phyloP scores from a whole-genome alignment of 2,113 vertebrate genomes.

The Psilopogon haemacephalus region DNA sequence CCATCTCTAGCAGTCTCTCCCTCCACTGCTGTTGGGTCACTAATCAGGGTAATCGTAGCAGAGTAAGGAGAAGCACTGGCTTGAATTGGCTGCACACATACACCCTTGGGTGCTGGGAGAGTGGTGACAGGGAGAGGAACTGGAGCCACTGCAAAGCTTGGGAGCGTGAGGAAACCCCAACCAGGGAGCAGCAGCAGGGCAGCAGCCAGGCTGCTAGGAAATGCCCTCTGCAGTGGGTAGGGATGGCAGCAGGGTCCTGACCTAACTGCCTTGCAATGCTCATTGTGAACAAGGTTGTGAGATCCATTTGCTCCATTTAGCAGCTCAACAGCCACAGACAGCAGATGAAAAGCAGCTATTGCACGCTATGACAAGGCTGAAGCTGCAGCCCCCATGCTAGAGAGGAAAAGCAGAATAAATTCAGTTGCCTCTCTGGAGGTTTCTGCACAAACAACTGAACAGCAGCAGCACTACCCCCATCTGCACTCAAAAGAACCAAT shows the following conservation, averaged over 20 bases:
- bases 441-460: slow-evolving; percentile 22
- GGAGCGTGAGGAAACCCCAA: background rate
- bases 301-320: slow-evolving; percentile 29
- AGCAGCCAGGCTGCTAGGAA: background rate
- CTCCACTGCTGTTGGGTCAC: background rate
- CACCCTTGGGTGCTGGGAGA: background rate
- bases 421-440: background rate
- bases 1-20: background rate
- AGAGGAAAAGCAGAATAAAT: background rate
- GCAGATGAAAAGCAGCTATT: background rate
- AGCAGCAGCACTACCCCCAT: background rate
- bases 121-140: background rate
- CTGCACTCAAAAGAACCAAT: background rate
- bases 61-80: slow-evolving; percentile 16
- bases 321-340: slow-evolving; percentile 1
- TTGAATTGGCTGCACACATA: slow-evolving; percentile 42
- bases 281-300: background rate
- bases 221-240: background rate
- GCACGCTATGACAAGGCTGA: background rate
- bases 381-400: background rate
- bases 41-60: slow-evolving; percentile 44
- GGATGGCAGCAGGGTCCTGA: background rate
- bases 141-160: background rate
- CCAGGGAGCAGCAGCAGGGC: background rate
- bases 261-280: background rate